Evolutionary conservation across 37 sponge, comb jelly and placozoan species (phyloP).

Genomic region (Agelas oroides): DNA sequence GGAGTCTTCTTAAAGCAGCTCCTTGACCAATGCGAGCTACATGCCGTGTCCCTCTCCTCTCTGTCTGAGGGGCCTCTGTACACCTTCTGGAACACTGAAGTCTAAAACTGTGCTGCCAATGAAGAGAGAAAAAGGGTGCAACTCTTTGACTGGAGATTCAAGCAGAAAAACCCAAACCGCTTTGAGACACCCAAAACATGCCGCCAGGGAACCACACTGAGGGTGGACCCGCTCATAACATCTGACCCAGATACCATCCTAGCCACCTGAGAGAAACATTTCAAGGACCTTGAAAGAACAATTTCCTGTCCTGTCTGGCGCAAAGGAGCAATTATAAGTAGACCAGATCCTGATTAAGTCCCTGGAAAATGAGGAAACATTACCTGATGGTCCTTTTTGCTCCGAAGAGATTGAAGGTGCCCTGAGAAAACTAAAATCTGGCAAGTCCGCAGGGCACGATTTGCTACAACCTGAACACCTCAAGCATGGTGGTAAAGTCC

Average conservation of each 20-base stretch:
- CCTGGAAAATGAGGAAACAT: background rate
- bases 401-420: conserved; percentile 7
- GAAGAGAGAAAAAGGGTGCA: background rate
- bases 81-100: conserved; percentile 4
- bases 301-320: background rate
- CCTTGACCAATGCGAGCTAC: background rate
- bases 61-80: conserved; percentile 2
- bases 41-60: conserved; percentile 2
- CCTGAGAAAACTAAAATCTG: background rate
- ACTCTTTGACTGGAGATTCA: conserved; percentile 1
- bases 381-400: conserved; percentile 6
- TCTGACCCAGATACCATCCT: conserved; percentile 1
- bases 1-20: background rate
- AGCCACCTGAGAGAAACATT: conserved; percentile 5
- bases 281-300: background rate
- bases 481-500: background rate
- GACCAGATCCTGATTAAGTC: background rate
- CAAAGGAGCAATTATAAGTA: background rate
- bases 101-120: conserved; percentile 4
- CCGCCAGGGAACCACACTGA: background rate
- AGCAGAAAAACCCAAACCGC: background rate
- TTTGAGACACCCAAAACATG: no score
- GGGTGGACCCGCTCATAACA: background rate
- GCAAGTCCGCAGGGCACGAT: conserved; percentile 8
- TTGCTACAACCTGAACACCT: conserved; percentile 9